Conservation (phyloP, 1,140 invertebrate species). For the Diuraphis noxia region DNA sequence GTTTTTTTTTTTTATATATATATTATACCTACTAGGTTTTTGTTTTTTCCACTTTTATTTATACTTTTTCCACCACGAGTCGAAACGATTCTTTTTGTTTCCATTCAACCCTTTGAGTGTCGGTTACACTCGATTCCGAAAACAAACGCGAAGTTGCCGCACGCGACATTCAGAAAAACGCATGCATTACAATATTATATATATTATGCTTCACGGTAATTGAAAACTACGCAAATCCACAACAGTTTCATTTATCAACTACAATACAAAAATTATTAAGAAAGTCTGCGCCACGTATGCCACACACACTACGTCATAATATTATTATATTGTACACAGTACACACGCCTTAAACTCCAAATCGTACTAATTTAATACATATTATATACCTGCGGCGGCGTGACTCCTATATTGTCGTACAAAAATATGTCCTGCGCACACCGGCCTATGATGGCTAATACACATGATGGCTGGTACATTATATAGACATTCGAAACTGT, state of each 20-base stretch:
- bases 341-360: not conserved
- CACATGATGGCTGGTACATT: not conserved
- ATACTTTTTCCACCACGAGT: not conserved
- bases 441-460: too few relatives aligned
- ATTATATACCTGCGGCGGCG: not conserved
- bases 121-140: not conserved
- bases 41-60: conserved; percentile 14
- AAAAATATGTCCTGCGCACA: not conserved
- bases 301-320: too few relatives aligned
- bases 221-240: not conserved
- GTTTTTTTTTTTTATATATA: conserved; percentile 24
- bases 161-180: not conserved
- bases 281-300: not conserved
- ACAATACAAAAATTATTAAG: not conserved
- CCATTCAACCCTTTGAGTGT: conserved; percentile 28
- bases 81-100: conserved; percentile 9
- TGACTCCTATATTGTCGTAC: not conserved
- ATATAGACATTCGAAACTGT: not conserved
- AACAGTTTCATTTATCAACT: conserved; percentile 18
- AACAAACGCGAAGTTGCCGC: not conserved
- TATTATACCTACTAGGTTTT: too few relatives aligned
- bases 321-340: not conserved
- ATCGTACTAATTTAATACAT: not conserved
- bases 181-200: too few relatives aligned
- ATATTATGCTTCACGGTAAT: not conserved